Percentiles rank a stretch among this genome's conserved stretches.
Conservation (phyloP, 37 sponge, comb jelly and placozoan species). For the Bolinopsis microptera region DNA sequence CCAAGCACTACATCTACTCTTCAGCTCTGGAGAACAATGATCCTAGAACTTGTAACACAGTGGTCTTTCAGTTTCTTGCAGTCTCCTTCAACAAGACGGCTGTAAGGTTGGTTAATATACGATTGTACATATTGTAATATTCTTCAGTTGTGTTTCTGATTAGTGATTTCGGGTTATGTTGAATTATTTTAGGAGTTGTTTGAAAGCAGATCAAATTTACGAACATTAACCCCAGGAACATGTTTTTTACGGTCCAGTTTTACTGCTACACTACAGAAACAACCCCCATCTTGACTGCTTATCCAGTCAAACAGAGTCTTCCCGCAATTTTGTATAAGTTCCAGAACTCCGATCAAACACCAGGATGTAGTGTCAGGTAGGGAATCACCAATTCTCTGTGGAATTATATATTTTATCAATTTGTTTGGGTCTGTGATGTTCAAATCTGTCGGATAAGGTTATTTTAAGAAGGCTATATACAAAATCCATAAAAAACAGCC, state of each 20-base stretch:
- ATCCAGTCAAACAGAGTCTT: background rate
- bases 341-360: conserved; percentile 26
- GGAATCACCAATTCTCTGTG: no score
- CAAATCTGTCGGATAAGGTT: no score
- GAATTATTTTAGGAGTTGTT: no score
- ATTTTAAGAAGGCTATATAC: no score
- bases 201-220: no score
- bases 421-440: no score
- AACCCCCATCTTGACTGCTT: conserved; percentile 18
- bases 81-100: conserved; percentile 19
- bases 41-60: conserved; percentile 49
- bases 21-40: conserved; percentile 61
- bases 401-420: no score
- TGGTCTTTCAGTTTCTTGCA: conserved; percentile 53
- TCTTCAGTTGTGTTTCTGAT: no score
- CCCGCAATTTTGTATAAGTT: conserved; percentile 30
- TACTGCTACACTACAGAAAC: conserved; percentile 39
- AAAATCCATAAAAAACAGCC: no score
- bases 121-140: no score
- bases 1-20: conserved; percentile 62
- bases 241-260: conserved; percentile 63
- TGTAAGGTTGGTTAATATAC: background rate
- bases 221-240: conserved; percentile 65
- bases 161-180: no score
- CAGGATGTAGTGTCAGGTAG: conserved; percentile 49